Evolutionary conservation across 2,888 invertebrate species (phyloP), one percentile per base, ranked within the genome.

Genomic region (Lasioglossum oenotherae): DNA sequence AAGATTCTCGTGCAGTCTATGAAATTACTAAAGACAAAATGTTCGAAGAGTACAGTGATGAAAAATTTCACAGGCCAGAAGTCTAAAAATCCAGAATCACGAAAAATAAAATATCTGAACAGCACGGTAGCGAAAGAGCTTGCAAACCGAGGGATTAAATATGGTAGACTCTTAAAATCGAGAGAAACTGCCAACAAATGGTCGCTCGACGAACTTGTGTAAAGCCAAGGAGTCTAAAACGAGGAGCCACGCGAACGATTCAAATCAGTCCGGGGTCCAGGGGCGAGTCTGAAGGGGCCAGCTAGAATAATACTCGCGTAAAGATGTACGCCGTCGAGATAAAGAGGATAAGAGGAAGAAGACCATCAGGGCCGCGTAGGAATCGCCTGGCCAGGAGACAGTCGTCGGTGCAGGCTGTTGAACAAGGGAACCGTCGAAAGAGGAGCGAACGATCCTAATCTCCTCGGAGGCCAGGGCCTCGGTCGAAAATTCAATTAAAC

Each of bases 401-500:
- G 38, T 35, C 74, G 84, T 74, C 31, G 31, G 31, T 35, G 60
- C 31, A 35, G 67, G 23, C 16, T 3, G 67, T 67, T 67, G 67
- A 67, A 35, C 67, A 78, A 77, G 44, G 75, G 46, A 60, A 41
- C 72, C 53, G 35, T 53, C 75, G 57, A 80, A 78, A 79, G 84
- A 78, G 49, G 64, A 83, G 88, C 89, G 86, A 27, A 90, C 89
- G 94, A 94, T 94, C 93, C 93, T 93, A 94, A 94, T 94, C 94
- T 94, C 89, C 78, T 78, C 82, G 85, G 53, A 10, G 91, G 87
- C 80, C 88, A 85, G 87, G 89, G 90, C 92, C 91, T 89, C 90
- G 93, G 94, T 88, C 94, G 93, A 93, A 93, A 94, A 95, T 95
- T 95, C 95, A 95, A 95, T 95, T 95, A 95, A 95, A 95, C 93